Evolutionary conservation across 2,113 vertebrate species (phyloP), one percentile per base, ranked within the genome.

Genomic region (Zingel zingel): DNA sequence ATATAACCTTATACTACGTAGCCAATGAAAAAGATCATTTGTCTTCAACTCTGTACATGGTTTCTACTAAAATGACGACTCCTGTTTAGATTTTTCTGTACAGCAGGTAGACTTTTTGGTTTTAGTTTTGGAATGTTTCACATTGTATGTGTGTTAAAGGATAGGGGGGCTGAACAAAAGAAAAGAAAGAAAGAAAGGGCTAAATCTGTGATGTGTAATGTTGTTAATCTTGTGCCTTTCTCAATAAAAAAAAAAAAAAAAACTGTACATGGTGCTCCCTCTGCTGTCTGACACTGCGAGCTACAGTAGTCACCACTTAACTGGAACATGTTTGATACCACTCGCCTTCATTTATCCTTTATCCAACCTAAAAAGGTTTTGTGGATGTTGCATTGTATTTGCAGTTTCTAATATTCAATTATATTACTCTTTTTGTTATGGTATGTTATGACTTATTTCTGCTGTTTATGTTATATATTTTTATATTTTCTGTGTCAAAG

Each of bases 281-380:
- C 94, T 93, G 79, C 91, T 92, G 93, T 69, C 74, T 36, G 33
- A 58, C 59, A 43, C 25, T 48, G n/a, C 58, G 59, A 74, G 86
- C 50, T 83, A 59, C 85, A 81, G 15, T 0, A 5, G 43, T 54
- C 68, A 45, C 15, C 8, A 30, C 21, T 23, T 2, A 53, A 13
- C 56, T 67, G n/a, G 21, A 54, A n/a, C 25, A 45, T 3, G 13
- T 56, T 48, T 14, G 2, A 51, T 5, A 18, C 19, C 45, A 45
- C 51, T 10, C 16, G 21, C 21, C 18, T 48, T 25, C 0, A 48
- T 18, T 11, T 23, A 36, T 14, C 2, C 21, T 15, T 54, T 23
- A 53, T 53, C 6, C 11, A 54, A 14, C 23, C 8, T 66, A 9
- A 18, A 53, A 15, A 48, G 7, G 6, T 48, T 21, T 48, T 51